phyloP scores from a whole-genome alignment of 2,113 vertebrate species.

The Aleadryas rufinucha region DNA sequence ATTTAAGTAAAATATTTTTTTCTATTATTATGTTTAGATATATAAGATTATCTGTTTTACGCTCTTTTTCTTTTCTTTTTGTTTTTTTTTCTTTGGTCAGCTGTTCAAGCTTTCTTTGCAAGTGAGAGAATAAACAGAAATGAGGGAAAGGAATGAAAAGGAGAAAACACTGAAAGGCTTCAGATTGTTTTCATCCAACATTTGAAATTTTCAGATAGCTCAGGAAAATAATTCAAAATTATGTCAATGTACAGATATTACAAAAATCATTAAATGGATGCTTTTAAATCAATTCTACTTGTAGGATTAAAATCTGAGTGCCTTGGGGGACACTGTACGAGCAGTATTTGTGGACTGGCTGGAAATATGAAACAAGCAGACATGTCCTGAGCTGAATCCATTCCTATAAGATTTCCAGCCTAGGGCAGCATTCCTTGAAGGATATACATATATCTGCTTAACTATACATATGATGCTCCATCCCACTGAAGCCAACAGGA shows the following conservation, averaged over 20 bases:
- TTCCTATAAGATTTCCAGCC: slow-evolving; percentile 49
- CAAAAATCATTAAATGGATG: slow-evolving; percentile 27
- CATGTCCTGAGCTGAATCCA: slow-evolving; percentile 48
- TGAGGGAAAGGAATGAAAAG: neutral
- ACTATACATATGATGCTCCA: neutral
- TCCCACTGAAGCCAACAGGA: slow-evolving; percentile 13
- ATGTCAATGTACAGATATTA: neutral
- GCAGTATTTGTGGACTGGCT: neutral
- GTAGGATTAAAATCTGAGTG: slow-evolving; percentile 21
- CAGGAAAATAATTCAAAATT: neutral
- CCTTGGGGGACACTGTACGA: neutral
- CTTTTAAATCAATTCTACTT: slow-evolving; percentile 28
- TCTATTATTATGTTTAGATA: neutral
- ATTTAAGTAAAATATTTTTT: neutral
- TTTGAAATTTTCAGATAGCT: neutral
- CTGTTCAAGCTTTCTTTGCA: neutral
- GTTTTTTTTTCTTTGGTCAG: accelerated
- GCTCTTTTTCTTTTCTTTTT: accelerated
- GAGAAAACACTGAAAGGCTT: neutral
- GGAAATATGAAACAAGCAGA: slow-evolving; percentile 51
- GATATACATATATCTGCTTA: slow-evolving; percentile 34
- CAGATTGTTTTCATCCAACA: neutral
- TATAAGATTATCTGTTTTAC: accelerated
- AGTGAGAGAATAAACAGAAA: neutral
- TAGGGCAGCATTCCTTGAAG: slow-evolving; percentile 51